Evolutionary conservation across 2,113 vertebrate genomes (phyloP), one percentile per base, ranked within the genome.

Genomic region (Anguilla japonica): DNA sequence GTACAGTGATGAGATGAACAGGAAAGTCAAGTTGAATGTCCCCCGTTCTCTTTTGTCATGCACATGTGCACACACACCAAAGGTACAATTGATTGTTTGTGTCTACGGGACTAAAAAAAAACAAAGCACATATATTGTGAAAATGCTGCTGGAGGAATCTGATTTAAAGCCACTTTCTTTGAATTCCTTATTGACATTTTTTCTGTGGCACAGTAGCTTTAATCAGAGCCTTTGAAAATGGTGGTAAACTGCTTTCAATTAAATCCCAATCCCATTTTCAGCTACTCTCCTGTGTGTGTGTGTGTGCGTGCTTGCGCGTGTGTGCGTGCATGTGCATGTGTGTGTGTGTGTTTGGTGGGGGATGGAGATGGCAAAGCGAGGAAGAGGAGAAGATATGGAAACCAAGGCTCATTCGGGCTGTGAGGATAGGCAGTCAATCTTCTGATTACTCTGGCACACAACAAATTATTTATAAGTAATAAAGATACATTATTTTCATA

Each of bases 401-500:
- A 56, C 41, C 81, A 13, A 46, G 46, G 50, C 46, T 34, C 41
- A 53, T n/a, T 46, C 50, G 5, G 11, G 22, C n/a, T n/a, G 41
- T 40, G 13, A 40, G 34, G 39, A 84, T 16, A 40, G 5, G 40
- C 83, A 22, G 34, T 63, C 83, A 63, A 40, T 84, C 56, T 40
- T 63, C 29, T 84, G 46, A 40, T 40, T 22, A 57, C 83, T 34
- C 83, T 41, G 83, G 50, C 26, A 86, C 26, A 41, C 15, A 18
- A 18, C 50, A 41, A 80, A 81, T 75, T 43, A 63, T 81, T 86
- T 80, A 60, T 43, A 83, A 57, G 50, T 83, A 57, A 83, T 57
- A 56, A 83, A 83, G 46, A 83, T 15, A 18, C 50, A 83, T 83
- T 83, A 83, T 83, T 83, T 83, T 56, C 82, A 83, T 83, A 83